Evolutionary conservation across 2,797 vertebrate genomes (phyloP), one percentile per base, ranked within the genome.

Genomic region (Ptychadena robeensis): DNA sequence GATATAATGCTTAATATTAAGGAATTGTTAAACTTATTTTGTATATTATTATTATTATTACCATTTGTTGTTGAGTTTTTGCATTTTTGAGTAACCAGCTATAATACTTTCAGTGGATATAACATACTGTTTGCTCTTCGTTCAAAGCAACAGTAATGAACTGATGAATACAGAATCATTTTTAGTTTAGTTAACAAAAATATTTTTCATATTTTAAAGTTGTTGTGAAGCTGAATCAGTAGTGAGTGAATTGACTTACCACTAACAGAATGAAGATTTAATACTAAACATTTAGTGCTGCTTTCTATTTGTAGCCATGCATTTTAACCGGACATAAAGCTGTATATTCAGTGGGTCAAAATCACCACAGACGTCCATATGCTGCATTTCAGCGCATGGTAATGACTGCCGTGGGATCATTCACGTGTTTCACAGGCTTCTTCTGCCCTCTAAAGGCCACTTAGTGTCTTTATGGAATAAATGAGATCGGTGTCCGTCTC

Each of bases 371-470:
- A 40, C 18, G 25, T 37, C 31, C 27, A 65, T 40, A 67, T 9
- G 38, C 67, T 40, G 28, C n/a, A 61, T 69, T 63, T 75, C 37
- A 73, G n/a, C 48, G 65, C 30, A 40, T 67, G 61, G 63, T 69
- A 75, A 34, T 68, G 27, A 35, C 38, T 30, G 44, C n/a, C 14
- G 65, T 7, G 9, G n/a, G 22, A 63, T 12, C n/a, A 18, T 40
- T 1, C 67, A 88, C 76, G 88, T 91, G 92, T 96, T 96, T 96
- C 94, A 93, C 94, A 95, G 96, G 96, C 94, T 96, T 97, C 91
- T 97, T 91, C 97, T 98, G 97, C 98, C 97, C 96, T 97, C 97
- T 99, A 97, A 97, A 97, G 98, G 97, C 95, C 92, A 87, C 92
- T 93, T 91, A 87, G 63, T 90, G 87, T 73, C 85, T 91, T 65